Conservation (phyloP, 53 echinoderm and acorn worm genomes). For the Holothuria scabra region DNA sequence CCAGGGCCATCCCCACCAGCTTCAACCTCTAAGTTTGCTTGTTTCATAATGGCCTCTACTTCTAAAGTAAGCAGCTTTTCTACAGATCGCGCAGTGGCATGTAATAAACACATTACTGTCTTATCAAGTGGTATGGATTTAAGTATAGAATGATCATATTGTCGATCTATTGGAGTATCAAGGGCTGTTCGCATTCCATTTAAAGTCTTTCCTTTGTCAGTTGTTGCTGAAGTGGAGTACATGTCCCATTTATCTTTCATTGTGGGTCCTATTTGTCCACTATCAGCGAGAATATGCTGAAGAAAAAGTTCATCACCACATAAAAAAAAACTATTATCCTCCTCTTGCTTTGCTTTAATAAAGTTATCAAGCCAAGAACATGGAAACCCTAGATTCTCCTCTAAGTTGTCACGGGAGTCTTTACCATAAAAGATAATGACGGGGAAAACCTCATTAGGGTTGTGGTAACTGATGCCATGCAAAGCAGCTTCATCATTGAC, state of each 20-base stretch:
- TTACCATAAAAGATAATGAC: neutral
- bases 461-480: neutral
- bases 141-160: neutral
- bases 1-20: neutral
- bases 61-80: slow-evolving; percentile 14
- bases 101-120: slow-evolving; percentile 17
- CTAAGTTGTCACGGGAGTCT: slow-evolving; percentile 6
- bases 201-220: neutral
- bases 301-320: slow-evolving; percentile 22
- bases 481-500: neutral
- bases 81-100: slow-evolving; percentile 5
- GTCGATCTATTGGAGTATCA: neutral
- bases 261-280: neutral
- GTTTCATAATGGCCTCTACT: neutral
- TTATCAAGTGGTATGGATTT: neutral
- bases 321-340: neutral
- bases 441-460: slow-evolving; percentile 17
- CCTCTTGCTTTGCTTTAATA: neutral
- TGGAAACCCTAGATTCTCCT: neutral
- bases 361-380: slow-evolving; percentile 1
- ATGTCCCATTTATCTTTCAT: neutral
- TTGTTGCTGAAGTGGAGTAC: neutral
- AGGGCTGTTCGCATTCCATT: neutral
- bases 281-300: neutral
- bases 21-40: neutral